These are phyloP conservation scores for Apomyelois bistriatella DNA, from an alignment of 2,888 invertebrate genomes.

Conservation along the genomic window DNA sequence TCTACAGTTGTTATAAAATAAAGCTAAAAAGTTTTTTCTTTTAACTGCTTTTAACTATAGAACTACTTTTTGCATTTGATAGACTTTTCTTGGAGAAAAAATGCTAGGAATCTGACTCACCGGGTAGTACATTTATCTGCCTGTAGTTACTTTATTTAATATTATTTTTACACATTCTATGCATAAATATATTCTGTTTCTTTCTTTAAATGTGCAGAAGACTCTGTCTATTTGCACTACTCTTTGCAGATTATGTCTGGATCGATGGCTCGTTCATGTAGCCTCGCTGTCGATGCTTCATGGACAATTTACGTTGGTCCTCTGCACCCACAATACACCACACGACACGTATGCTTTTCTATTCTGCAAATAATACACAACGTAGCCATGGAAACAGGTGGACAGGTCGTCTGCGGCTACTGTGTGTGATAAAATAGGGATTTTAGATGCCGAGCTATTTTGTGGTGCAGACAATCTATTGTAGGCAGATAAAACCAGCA, in stretches of 20 bases:
- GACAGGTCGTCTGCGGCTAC: background rate
- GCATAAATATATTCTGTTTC: background rate
- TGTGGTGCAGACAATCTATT: background rate
- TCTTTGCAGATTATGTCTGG: slow-evolving; percentile 10
- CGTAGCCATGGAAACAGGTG: background rate
- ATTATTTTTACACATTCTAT: too few relatives aligned
- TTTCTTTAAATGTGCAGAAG: background rate
- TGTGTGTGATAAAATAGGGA: background rate
- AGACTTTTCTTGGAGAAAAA: too few relatives aligned
- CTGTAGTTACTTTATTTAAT: too few relatives aligned
- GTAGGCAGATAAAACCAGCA: too few relatives aligned
- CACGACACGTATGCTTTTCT: slow-evolving; percentile 15
- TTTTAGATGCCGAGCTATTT: background rate
- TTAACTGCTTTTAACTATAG: too few relatives aligned
- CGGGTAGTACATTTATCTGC: too few relatives aligned
- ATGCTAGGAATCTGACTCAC: too few relatives aligned
- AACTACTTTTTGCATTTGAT: too few relatives aligned
- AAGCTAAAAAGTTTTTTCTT: too few relatives aligned
- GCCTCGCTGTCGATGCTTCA: slow-evolving; percentile 18
- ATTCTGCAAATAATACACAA: slow-evolving; percentile 6
- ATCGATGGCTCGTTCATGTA: slow-evolving; percentile 16
- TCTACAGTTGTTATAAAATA: too few relatives aligned
- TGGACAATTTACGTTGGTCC: slow-evolving; percentile 24
- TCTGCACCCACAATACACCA: slow-evolving; percentile 8
- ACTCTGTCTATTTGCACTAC: background rate